Percentiles rank a stretch among this genome's conserved stretches.
phyloP scores from a whole-genome alignment of 1,140 invertebrate species.

The Contarinia nasturtii region DNA sequence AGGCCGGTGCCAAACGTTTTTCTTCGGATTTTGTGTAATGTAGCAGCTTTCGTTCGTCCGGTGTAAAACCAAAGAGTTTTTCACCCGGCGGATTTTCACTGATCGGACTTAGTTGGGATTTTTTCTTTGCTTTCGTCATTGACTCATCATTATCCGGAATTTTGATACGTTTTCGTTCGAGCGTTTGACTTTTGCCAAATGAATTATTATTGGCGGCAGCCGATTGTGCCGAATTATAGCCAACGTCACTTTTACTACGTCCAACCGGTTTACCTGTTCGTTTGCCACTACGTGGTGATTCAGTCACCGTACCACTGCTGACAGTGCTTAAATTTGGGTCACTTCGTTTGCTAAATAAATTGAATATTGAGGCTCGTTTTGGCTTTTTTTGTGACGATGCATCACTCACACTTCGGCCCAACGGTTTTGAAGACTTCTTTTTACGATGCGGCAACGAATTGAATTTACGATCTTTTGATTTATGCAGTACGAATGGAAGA shows the following conservation, averaged over 20 bases:
- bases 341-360: conserved; percentile 30
- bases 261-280: conserved; percentile 25
- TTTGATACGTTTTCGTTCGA: conserved; percentile 4
- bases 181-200: not conserved
- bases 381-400: conserved; percentile 23
- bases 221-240: conserved; percentile 7
- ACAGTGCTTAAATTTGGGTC: conserved; percentile 15
- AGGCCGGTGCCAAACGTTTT: not conserved
- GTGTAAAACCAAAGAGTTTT: conserved; percentile 34
- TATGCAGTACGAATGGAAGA: no score
- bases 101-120: conserved; percentile 53
- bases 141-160: not conserved
- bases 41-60: not conserved
- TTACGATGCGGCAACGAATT: conserved; percentile 20
- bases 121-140: conserved; percentile 17
- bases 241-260: conserved; percentile 49
- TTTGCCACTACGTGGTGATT: conserved; percentile 15
- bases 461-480: conserved; percentile 9
- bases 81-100: conserved; percentile 45
- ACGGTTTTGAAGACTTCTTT: conserved; percentile 14
- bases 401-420: conserved; percentile 29
- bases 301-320: conserved; percentile 13
- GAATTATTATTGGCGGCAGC: not conserved
- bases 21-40: not conserved
- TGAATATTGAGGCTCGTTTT: conserved; percentile 32